Base-by-base conservation (phyloP, 2,113 vertebrate genomes). In the Mungos mungo region DNA sequence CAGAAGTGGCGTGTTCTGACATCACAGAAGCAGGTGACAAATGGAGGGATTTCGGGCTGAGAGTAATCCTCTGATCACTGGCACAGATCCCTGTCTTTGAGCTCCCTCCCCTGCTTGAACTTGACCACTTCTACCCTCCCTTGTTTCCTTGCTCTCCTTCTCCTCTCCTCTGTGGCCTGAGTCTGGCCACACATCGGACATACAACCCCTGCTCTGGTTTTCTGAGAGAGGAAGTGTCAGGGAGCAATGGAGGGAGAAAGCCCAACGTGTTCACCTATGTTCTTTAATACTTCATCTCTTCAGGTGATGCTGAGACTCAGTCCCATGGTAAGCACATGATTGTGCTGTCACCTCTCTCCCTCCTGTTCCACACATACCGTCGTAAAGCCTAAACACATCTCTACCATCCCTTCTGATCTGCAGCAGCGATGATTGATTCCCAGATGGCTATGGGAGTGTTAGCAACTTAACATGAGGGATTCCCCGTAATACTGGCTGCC, bases 361-460 rank as follows among this genome's bases (percentile, higher is more conserved):
- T 68, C 19, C 16, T 27, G 1, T 72, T 63, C 27, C 1, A 27
- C 38, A 93, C 41, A 71, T 35, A 38, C 12, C 38, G 12, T 90
- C 83, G 29, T 77, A 31, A 82, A 68, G 86, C 23, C 72, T 38
- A 47, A 95, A 89, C 57, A 76, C 35, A 3, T 18, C 3, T 77
- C 90, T 84, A 18, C 38, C n/a, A 35, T 90, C 92, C 47, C 14
- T 97, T 95, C 69, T 82, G 65, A 82, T 97, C 63, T 88, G 69
- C n/a, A 91, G 57, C 12, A 68, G 63, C 13, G 63, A 83, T 83
- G 65, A 94, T 13, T 91, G 57, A 65, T 35, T 93, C 65, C 76
- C 21, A 45, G 52, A 60, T 52, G 54, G 63, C 19, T 52, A 15
- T 76, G 52, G 71, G 93, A 82, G 14, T 25, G 21, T 81, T 84